These are phyloP conservation scores for Batillaria attramentaria DNA, from an alignment of 1,140 invertebrate genomes.

Conservation along the genomic window DNA sequence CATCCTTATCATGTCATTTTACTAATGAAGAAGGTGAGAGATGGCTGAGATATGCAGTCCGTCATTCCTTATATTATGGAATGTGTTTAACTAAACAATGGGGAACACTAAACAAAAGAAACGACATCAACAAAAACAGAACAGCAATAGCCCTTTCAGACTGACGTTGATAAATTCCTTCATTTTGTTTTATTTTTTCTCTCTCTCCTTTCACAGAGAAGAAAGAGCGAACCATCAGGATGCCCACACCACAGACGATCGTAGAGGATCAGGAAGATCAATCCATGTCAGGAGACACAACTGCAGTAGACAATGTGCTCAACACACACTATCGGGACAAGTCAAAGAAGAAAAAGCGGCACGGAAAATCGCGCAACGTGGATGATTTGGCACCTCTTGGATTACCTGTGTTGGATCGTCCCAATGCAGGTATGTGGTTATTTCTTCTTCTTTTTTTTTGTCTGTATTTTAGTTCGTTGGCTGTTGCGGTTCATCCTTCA, in stretches of 20 bases:
- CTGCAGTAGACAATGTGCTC: slow-evolving; percentile 8
- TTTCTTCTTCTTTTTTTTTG: background rate
- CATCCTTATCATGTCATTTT: too few species aligned
- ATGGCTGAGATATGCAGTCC: too few species aligned
- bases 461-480: too few species aligned
- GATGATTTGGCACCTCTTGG: slow-evolving; percentile 33
- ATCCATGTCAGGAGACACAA: background rate
- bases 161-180: too few species aligned
- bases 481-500: too few species aligned
- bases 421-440: slow-evolving; percentile 28
- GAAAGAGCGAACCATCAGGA: slow-evolving; percentile 36
- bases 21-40: too few species aligned
- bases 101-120: too few species aligned
- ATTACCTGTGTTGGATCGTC: slow-evolving; percentile 38
- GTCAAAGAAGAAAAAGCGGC: slow-evolving; percentile 33
- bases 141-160: too few species aligned
- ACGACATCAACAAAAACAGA: too few species aligned
- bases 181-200: too few species aligned
- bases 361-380: background rate
- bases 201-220: slow-evolving; percentile 41
- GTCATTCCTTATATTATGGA: too few species aligned
- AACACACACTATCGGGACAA: slow-evolving; percentile 27
- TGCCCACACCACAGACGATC: slow-evolving; percentile 32
- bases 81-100: too few species aligned
- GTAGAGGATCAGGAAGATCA: slow-evolving; percentile 31